Conservation (phyloP, 2,797 vertebrate genomes). For the Anomalospiza imberbis region DNA sequence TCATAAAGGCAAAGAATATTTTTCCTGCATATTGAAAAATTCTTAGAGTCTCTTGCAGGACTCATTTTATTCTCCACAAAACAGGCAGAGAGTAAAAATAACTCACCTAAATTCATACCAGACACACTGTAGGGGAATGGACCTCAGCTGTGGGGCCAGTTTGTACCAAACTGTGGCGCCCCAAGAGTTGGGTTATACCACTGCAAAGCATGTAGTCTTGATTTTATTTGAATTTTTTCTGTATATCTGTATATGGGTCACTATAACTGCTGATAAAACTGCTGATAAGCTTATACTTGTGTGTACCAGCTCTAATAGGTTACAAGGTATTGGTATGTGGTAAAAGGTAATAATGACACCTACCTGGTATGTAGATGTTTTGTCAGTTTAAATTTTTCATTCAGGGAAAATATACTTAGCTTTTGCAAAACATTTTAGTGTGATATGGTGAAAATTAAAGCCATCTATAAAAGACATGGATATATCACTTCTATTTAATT, state of each 20-base stretch:
- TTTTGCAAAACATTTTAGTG: background rate
- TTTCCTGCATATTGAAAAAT: background rate
- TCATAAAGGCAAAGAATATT: background rate
- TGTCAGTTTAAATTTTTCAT: background rate
- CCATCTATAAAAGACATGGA: slow-evolving; percentile 23
- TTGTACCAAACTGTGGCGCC: background rate
- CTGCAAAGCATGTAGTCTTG: background rate
- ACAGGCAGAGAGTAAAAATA: background rate
- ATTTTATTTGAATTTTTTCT: background rate
- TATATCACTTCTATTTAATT: slow-evolving; percentile 26
- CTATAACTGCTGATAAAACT: background rate
- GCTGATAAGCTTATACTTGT: background rate
- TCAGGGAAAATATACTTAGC: background rate
- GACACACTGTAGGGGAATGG: background rate
- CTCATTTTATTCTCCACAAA: background rate
- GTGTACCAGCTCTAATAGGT: background rate
- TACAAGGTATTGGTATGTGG: background rate
- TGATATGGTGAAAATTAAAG: slow-evolving; percentile 35
- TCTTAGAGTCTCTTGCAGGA: background rate
- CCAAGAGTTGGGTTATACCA: background rate
- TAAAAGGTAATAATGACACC: background rate
- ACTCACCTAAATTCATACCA: background rate
- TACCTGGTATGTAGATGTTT: background rate
- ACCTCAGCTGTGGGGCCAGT: background rate
- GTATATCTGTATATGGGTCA: background rate